phyloP scores from a whole-genome alignment of 1,140 invertebrate genomes.

The Drosophila pseudoobscura region DNA sequence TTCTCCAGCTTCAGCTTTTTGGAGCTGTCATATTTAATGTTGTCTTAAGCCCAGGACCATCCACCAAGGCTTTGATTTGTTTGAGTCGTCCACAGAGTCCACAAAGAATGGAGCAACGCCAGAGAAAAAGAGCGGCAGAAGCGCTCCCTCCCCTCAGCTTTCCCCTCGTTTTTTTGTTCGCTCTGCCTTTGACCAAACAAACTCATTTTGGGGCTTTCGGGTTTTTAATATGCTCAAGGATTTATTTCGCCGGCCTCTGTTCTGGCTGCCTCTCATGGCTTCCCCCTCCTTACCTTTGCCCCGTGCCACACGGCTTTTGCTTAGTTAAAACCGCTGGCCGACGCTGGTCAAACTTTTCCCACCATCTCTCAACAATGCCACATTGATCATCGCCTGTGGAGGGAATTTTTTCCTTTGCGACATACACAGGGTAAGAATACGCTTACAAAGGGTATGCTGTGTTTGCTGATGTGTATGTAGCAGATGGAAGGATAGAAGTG shows the following conservation, averaged over 20 bases:
- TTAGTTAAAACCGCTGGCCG: conserved; percentile 9
- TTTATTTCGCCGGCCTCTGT: conserved; percentile 12
- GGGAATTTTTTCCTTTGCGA: not conserved
- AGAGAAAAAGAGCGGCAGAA: not conserved
- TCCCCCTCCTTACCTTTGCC: not conserved
- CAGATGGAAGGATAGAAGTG: no score
- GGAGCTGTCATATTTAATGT: conserved; percentile 35
- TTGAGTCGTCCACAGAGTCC: conserved; percentile 7
- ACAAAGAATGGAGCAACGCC: conserved; percentile 10
- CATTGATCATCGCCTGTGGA: conserved; percentile 38
- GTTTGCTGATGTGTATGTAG: no score
- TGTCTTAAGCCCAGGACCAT: conserved; percentile 26
- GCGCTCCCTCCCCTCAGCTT: no score
- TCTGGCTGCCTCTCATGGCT: conserved; percentile 3
- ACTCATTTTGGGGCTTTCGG: conserved; percentile 50
- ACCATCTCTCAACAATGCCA: conserved; percentile 13
- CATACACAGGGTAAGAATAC: no score
- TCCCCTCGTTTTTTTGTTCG: no score
- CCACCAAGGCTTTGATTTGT: conserved; percentile 43
- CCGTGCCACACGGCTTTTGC: not conserved
- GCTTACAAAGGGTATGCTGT: no score
- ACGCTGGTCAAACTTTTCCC: not conserved
- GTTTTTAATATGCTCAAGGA: conserved; percentile 57
- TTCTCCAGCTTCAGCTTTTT: not conserved
- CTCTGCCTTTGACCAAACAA: conserved; percentile 3